phyloP scores from a whole-genome alignment of 2,113 vertebrate species.

The Pampusana beccarii region DNA sequence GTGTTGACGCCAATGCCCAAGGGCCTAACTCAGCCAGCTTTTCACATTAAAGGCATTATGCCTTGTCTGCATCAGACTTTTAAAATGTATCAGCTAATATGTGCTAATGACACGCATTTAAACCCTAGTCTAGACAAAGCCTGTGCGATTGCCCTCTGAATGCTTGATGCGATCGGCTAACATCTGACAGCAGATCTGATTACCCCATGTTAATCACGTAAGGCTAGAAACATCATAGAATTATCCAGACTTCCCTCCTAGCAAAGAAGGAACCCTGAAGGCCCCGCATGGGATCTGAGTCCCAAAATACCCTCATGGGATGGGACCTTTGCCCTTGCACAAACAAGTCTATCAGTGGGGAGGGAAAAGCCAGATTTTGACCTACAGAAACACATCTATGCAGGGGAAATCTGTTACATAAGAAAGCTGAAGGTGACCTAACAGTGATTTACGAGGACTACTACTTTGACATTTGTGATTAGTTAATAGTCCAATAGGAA shows the following conservation, averaged over 20 bases:
- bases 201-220: neutral
- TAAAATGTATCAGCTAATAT: slow-evolving; percentile 57
- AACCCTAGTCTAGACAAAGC: slow-evolving; percentile 61
- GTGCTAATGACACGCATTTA: slow-evolving; percentile 49
- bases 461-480: neutral
- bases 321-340: neutral
- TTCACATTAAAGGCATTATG: slow-evolving; percentile 40
- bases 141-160: slow-evolving; percentile 34
- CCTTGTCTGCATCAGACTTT: slow-evolving; percentile 20
- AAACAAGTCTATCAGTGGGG: neutral
- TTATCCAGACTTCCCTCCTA: neutral
- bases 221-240: neutral
- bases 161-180: neutral
- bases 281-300: neutral
- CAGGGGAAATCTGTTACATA: neutral
- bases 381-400: rapidly evolving
- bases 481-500: neutral
- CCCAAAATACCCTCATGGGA: neutral
- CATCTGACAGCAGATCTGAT: slow-evolving; percentile 31
- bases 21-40: slow-evolving; percentile 40
- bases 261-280: neutral
- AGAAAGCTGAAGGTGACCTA: neutral
- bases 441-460: neutral
- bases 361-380: neutral
- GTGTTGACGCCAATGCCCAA: neutral